Base-by-base conservation (phyloP, 2,888 invertebrate genomes). In the Archaeoteleia sp. region DNA sequence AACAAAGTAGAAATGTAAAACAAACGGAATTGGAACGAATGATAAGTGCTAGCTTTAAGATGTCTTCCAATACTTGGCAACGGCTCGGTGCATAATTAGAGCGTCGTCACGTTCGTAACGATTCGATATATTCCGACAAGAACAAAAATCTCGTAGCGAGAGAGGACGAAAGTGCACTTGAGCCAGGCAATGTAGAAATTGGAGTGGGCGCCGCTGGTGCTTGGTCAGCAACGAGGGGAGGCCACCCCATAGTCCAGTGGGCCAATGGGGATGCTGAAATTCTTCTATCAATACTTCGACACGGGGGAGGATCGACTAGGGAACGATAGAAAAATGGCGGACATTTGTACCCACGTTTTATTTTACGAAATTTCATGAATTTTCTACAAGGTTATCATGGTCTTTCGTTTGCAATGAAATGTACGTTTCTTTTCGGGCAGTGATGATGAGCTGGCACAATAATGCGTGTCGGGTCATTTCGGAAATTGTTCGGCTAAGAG, bases 221-320 rank as follows among this genome's bases (percentile, higher is more conserved):
- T 84, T 85, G 85, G 84, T 85, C 84, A 85, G 85, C 84, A 82
- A 45, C 68, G 67, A 70, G 78, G 82, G 79, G 78, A 78, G 80
- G 80, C 79, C 80, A 81, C 83, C 84, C 82, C 63, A 78, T 73
- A 77, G 82, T 85, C 82, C 81, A 74, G 80, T 67, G 63, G 70
- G 73, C 79, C 84, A 84, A 85, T 85, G 62, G 79, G 77, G 67
- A 71, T 60, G 75, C 78, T 65, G 75, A 72, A 78, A 76, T 79
- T 80, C 78, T 79, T 83, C 80, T 79, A 80, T 84, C 83, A 81
- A 82, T 83, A 79, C 78, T 65, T 63, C 60, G 70, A 57, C 58
- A 70, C 68, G 74, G 76, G 80, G 79, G 72, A 76, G 76, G 74
- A 74, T 65, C 67, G 69, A 70, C 46, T 30, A 58, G 74, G 78